phyloP scores from a whole-genome alignment of 2,888 invertebrate genomes.

The Ypsolopha sequella region DNA sequence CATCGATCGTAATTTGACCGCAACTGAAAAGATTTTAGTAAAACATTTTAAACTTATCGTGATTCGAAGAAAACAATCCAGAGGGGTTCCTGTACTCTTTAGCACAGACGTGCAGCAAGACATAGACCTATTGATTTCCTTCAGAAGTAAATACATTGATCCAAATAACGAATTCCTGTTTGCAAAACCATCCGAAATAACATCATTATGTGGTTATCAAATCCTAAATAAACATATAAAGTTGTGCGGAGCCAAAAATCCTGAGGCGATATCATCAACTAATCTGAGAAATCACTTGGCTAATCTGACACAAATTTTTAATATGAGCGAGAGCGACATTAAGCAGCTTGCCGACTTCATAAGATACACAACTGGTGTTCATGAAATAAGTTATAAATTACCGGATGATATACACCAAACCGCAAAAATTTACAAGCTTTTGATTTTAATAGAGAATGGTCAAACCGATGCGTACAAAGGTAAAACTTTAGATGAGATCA shows the following conservation, averaged over 20 bases:
- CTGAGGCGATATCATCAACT: constrained; percentile 20
- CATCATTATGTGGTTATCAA: constrained; percentile 20
- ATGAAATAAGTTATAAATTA: constrained; percentile 18
- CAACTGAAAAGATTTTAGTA: constrained; percentile 16
- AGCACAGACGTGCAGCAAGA: constrained; percentile 16
- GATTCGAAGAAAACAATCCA: constrained; percentile 18
- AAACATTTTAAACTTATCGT: constrained; percentile 20
- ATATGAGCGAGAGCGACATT: constrained; percentile 4
- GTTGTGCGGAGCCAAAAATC: constrained; percentile 18
- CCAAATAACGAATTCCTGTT: constrained; percentile 3
- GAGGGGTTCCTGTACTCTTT: constrained; percentile 21
- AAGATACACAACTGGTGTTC: constrained; percentile 10
- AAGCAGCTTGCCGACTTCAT: neutral
- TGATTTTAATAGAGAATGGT: constrained; percentile 22
- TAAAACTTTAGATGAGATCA: constrained; percentile 16
- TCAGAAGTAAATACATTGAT: constrained; percentile 3
- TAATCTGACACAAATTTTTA: constrained; percentile 21
- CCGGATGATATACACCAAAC: constrained; percentile 22
- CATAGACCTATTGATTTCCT: constrained; percentile 7
- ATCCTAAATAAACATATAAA: constrained; percentile 17
- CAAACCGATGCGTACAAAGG: constrained; percentile 18
- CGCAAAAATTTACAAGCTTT: constrained; percentile 21
- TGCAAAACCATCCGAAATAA: constrained; percentile 6
- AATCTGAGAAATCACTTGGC: constrained; percentile 23
- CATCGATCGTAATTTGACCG: constrained; percentile 12